Conservation (phyloP, 2,888 invertebrate species). For the Laspeyria flexula region DNA sequence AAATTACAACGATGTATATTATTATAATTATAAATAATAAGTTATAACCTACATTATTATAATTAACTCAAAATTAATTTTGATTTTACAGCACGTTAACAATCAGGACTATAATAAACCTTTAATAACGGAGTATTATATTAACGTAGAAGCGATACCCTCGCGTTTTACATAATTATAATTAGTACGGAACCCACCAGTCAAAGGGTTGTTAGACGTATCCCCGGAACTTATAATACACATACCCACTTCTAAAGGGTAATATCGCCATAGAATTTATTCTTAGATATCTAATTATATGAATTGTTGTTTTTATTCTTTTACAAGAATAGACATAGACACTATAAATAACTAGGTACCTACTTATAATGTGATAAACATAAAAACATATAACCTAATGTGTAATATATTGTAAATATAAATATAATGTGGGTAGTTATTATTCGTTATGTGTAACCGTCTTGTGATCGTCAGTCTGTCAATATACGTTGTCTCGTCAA, state of each 20-base stretch:
- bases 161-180: constrained; percentile 62
- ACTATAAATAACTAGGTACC: too few relatives aligned
- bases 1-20: too few relatives aligned
- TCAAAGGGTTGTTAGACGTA: constrained; percentile 58
- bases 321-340: too few relatives aligned
- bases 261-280: not conserved
- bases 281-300: too few relatives aligned
- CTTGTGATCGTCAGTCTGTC: too few relatives aligned
- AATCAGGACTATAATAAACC: constrained; percentile 22
- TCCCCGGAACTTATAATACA: constrained; percentile 51
- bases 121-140: constrained; percentile 63
- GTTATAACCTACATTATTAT: not conserved
- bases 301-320: too few relatives aligned
- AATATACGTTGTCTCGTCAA: too few relatives aligned
- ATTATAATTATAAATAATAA: not conserved
- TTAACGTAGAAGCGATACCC: constrained; percentile 47
- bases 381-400: too few relatives aligned
- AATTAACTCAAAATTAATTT: constrained; percentile 5
- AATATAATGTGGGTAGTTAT: too few relatives aligned
- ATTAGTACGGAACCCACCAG: constrained; percentile 55
- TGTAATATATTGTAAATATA: too few relatives aligned
- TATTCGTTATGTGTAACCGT: too few relatives aligned
- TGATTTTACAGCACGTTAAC: constrained; percentile 2
- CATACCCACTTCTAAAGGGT: not conserved
- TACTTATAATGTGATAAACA: too few relatives aligned